Conservation (phyloP, 2,113 vertebrate genomes). For the Xyrauchen texanus region DNA sequence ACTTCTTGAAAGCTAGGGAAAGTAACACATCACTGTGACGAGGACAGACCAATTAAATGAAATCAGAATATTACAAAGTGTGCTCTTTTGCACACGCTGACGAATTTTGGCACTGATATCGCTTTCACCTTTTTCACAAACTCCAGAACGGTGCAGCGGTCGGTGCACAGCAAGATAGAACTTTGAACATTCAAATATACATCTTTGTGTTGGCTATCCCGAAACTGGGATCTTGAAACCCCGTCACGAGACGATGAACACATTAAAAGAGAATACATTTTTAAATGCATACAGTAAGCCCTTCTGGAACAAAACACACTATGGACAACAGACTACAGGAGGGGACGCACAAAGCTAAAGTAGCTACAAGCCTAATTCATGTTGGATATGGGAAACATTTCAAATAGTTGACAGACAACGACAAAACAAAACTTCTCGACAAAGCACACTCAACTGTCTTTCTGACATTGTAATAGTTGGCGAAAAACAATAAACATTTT, state of each 20-base stretch:
- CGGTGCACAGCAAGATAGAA: constrained; percentile 68
- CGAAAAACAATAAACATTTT: constrained; percentile 41
- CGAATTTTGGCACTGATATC: constrained; percentile 75
- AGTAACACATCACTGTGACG: constrained; percentile 12
- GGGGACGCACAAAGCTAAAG: constrained; percentile 5
- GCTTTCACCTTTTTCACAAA: neutral
- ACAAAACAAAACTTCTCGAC: constrained; percentile 8
- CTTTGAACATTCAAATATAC: constrained; percentile 73
- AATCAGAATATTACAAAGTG: constrained; percentile 18
- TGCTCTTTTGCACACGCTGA: constrained; percentile 39
- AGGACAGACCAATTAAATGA: neutral
- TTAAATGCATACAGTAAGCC: constrained; percentile 68
- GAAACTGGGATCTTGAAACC: constrained; percentile 59
- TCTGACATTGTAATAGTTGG: constrained; percentile 55
- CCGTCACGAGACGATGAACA: constrained; percentile 55
- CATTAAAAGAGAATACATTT: constrained; percentile 58
- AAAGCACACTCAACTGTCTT: constrained; percentile 52
- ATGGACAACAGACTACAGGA: constrained; percentile 37
- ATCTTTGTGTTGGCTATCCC: constrained; percentile 64
- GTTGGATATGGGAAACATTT: neutral
- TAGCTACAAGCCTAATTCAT: neutral
- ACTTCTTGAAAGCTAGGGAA: neutral
- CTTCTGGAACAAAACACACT: constrained; percentile 70
- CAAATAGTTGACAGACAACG: neutral
- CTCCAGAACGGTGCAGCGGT: constrained; percentile 27